Evolutionary conservation across 2,888 invertebrate species (phyloP).

Genomic region (Limnephilus marmoratus): DNA sequence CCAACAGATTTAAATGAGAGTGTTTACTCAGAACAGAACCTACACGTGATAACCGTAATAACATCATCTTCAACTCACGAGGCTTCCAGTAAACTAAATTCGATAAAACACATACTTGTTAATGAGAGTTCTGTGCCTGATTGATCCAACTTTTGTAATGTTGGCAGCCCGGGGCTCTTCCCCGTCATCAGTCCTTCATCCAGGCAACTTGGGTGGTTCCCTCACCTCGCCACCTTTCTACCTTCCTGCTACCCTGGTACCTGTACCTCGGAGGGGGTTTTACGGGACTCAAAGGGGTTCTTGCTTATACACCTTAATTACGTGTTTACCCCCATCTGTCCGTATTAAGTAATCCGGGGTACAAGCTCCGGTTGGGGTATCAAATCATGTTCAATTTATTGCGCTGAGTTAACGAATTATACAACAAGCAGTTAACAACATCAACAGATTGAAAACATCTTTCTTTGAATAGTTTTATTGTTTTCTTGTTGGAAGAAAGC

Average conservation of each 20-base stretch:
- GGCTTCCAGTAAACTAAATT: conserved; percentile 41
- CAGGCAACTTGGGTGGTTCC: conserved; percentile 20
- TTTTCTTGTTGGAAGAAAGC: not conserved
- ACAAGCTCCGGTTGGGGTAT: conserved; percentile 23
- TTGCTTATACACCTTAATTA: conserved; percentile 63
- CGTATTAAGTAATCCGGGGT: conserved; percentile 59
- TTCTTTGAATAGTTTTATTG: not conserved
- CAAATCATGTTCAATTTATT: conserved; percentile 32
- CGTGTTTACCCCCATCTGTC: conserved; percentile 59
- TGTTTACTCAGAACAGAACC: conserved; percentile 9
- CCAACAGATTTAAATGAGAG: not conserved
- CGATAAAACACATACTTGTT: conserved; percentile 42
- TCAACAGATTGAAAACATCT: not conserved
- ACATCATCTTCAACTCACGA: conserved; percentile 21
- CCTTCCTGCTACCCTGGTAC: not conserved
- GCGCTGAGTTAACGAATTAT: conserved; percentile 21
- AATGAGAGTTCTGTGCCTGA: conserved; percentile 47
- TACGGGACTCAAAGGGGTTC: conserved; percentile 59
- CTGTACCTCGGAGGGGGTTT: conserved; percentile 11
- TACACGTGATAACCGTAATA: conserved; percentile 11
- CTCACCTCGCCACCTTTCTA: not conserved
- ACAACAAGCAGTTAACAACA: not conserved
- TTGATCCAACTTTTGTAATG: conserved; percentile 49
- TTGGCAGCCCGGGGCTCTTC: conserved; percentile 23
- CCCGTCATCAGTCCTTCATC: not conserved